A percentile compares a stretch with the other conserved stretches of the same genome.
phyloP scores from a whole-genome alignment of 2,113 vertebrate genomes.

The Notarius lentiginosus region DNA sequence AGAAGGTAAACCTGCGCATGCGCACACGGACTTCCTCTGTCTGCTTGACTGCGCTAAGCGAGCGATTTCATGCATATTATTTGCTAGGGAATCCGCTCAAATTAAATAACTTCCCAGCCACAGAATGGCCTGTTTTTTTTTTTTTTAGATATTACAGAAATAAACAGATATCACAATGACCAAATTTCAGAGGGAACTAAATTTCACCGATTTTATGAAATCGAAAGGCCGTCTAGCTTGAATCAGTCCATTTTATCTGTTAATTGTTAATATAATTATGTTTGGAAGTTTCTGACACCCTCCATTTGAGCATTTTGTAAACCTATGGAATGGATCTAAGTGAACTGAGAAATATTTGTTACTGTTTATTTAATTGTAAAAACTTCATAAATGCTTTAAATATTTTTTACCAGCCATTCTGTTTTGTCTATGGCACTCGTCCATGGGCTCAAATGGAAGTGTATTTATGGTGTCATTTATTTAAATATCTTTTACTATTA shows the following conservation, averaged over 20 bases:
- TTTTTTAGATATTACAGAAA: too few relatives aligned
- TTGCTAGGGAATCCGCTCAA: too few relatives aligned
- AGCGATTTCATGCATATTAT: too few relatives aligned
- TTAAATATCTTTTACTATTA: not conserved
- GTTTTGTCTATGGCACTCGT: not conserved
- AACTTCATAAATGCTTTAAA: not conserved
- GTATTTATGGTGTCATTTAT: not conserved
- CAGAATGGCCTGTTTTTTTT: too few relatives aligned
- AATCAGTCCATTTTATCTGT: not conserved
- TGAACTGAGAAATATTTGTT: not conserved
- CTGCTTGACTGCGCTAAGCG: too few relatives aligned
- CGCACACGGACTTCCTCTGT: too few relatives aligned
- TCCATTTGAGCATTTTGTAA: not conserved
- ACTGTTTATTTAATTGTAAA: not conserved
- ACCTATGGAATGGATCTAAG: not conserved
- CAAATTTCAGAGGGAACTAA: too few relatives aligned
- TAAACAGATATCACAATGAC: too few relatives aligned
- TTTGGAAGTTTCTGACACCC: not conserved
- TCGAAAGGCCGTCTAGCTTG: too few relatives aligned
- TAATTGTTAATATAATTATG: not conserved
- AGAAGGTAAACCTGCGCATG: too few relatives aligned
- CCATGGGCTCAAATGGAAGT: not conserved
- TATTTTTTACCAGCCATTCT: not conserved
- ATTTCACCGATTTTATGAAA: too few relatives aligned
- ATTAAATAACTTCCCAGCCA: too few relatives aligned